phyloP scores from a whole-genome alignment of 1,140 invertebrate species.

The Drosophila mojavensis region DNA sequence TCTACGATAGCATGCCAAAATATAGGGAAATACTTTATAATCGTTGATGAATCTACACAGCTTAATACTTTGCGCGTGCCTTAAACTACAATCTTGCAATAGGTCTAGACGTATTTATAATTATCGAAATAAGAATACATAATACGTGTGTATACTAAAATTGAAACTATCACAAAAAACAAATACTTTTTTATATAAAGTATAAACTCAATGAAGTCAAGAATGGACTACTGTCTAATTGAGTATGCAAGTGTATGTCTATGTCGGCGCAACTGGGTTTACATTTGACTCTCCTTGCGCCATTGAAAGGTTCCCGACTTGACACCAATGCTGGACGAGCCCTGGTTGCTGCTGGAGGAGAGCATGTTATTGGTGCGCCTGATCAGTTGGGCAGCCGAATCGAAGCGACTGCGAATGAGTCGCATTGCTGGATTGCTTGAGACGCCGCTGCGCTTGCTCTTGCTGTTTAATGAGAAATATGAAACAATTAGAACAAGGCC shows the following conservation, averaged over 20 bases:
- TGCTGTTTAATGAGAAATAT: slow-evolving; percentile 72
- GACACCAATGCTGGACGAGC: slow-evolving; percentile 84
- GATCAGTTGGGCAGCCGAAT: slow-evolving; percentile 86
- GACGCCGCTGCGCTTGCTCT: slow-evolving; percentile 93
- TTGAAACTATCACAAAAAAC: slow-evolving; percentile 82
- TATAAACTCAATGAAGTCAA: slow-evolving; percentile 49
- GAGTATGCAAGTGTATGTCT: slow-evolving; percentile 57
- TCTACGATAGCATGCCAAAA: slow-evolving; percentile 69
- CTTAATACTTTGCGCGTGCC: slow-evolving; percentile 69
- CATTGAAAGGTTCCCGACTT: slow-evolving; percentile 89
- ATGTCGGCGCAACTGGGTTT: slow-evolving; percentile 36
- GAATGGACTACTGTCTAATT: slow-evolving; percentile 47
- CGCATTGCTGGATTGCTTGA: slow-evolving; percentile 95
- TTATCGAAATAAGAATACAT: slow-evolving; percentile 63
- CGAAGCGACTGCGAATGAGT: slow-evolving; percentile 89
- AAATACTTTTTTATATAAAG: slow-evolving; percentile 64
- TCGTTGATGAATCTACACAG: slow-evolving; percentile 38
- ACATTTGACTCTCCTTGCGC: slow-evolving; percentile 87
- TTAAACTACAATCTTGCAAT: slow-evolving; percentile 60
- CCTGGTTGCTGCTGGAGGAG: slow-evolving; percentile 84
- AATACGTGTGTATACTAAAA: slow-evolving; percentile 68
- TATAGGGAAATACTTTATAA: slow-evolving; percentile 40
- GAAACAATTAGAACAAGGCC: slow-evolving; percentile 2
- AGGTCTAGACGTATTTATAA: slow-evolving; percentile 58
- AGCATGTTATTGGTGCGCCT: slow-evolving; percentile 83